Base-by-base conservation (phyloP, 2,797 vertebrate species). In the Oreochromis mossambicus region DNA sequence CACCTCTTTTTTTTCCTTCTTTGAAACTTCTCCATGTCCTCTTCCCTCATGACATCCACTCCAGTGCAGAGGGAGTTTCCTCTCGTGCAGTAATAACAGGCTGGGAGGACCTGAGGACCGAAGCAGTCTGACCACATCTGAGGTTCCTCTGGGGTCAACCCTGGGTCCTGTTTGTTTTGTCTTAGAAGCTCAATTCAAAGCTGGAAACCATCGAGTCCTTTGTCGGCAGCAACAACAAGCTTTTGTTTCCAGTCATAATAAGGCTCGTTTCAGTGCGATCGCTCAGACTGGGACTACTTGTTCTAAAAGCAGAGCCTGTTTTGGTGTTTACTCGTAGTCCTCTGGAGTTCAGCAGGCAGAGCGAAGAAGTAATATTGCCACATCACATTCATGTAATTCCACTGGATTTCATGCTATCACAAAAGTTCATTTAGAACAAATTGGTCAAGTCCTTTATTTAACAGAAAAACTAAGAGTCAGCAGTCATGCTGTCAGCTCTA, bases 111-210 rank as follows among this genome's bases (percentile, higher is more conserved):
- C 78, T 19, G 82, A 77, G 34, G 56, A 70, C 76, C 26, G 19
- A 48, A 66, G 75, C 17, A 10, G 32, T 29, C 24, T 19, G 3
- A 36, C 90, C 90, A 91, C 89, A 92, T 89, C 82, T 78, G 87
- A 90, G 83, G 83, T 81, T 79, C 87, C 88, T 86, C 85, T 77
- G 43, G 84, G 90, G 81, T 91, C 88, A 80, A 19, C 73, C 32
- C 21, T 24, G n/a, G 84, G 88, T 80, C 81, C 79, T 82, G 83
- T 82, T 89, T 87, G 5, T 81, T 92, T 82, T 58, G 77, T 70
- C 79, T 81, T 81, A 46, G 85, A 82, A 54, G 73, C 63, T 86
- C 46, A 7, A 24, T 32, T 84, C 54, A 82, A 79, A 83, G 77
- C 81, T 87, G 82, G 78, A 85, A 90, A 51, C 79, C 77, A 15